Conservation (phyloP, 2,113 vertebrate species). For the Myrmecophaga tridactyla region DNA sequence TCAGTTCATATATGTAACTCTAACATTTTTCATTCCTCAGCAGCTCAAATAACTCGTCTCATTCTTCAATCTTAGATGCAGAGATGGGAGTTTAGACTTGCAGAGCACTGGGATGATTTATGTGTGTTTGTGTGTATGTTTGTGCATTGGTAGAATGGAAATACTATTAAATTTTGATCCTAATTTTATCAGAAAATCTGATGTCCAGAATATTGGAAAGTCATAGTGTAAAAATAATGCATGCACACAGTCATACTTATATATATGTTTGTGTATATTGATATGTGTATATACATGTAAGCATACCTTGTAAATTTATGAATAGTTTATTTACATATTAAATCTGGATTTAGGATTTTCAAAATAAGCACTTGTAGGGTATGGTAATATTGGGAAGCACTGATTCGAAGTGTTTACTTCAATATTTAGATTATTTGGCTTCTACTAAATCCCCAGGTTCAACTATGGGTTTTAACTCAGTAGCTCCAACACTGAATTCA, state of each 20-base stretch:
- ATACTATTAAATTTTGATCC: background rate
- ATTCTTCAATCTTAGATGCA: background rate
- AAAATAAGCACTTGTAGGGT: constrained; percentile 2
- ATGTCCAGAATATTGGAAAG: background rate
- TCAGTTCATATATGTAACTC: constrained; percentile 14
- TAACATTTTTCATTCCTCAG: constrained; percentile 43
- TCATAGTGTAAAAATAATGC: background rate
- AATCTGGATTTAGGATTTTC: background rate
- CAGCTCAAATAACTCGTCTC: background rate
- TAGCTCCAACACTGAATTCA: background rate
- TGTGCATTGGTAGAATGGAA: background rate
- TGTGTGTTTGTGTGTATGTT: background rate
- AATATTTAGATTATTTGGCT: constrained; percentile 1
- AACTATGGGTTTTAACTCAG: background rate
- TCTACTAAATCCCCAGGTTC: background rate
- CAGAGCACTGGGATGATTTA: background rate
- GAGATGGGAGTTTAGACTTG: background rate
- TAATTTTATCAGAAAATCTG: constrained; percentile 37
- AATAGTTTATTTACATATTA: background rate
- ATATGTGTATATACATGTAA: background rate
- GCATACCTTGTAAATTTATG: background rate
- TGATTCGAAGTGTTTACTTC: constrained; percentile 2
- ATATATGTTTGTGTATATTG: background rate
- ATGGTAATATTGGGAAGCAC: background rate
- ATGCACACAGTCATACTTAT: background rate